Percentiles rank a stretch among this genome's conserved stretches.
Conservation (phyloP, 92 coral and sea anemone genomes). For the Actinostola sp. region DNA sequence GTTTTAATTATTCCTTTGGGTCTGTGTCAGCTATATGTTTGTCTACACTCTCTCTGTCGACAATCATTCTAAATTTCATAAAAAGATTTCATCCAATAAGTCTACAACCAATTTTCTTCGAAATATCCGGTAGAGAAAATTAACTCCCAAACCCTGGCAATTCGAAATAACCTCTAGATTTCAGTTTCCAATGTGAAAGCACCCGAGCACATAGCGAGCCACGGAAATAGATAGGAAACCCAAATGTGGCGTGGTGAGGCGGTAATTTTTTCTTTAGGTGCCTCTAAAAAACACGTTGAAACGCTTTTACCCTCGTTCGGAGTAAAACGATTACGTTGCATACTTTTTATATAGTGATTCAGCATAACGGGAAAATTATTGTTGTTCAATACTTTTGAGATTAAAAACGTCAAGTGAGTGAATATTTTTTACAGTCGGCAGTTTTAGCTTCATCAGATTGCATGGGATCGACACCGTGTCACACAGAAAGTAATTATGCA, state of each 20-base stretch:
- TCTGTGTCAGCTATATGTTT: constrained; percentile 12
- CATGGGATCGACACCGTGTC: constrained; percentile 8
- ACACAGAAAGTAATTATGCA: constrained; percentile 23
- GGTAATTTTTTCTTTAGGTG: constrained; percentile 1
- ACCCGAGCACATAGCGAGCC: constrained; percentile 1
- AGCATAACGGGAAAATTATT: constrained; percentile 64
- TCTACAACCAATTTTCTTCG: constrained; percentile 21
- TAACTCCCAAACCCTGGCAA: background rate
- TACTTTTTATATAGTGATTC: constrained; percentile 12
- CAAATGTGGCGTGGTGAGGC: constrained; percentile 34
- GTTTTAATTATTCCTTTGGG: constrained; percentile 14
- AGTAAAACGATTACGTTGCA: background rate
- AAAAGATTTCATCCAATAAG: constrained; percentile 17
- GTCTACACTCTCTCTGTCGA: constrained; percentile 14
- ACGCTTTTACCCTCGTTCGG: constrained; percentile 2
- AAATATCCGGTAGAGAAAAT: background rate
- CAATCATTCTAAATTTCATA: constrained; percentile 23
- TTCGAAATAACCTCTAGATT: constrained; percentile 13
- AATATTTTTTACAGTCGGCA: constrained; percentile 17
- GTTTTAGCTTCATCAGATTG: background rate
- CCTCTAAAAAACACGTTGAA: constrained; percentile 16
- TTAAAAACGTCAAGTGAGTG: background rate
- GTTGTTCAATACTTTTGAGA: background rate
- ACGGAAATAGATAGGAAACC: constrained; percentile 20
- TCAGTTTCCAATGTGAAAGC: constrained; percentile 19